Evolutionary conservation across 1,140 invertebrate genomes (phyloP), one percentile per base, ranked within the genome.

Genomic region (Eufriesea mexicana): DNA sequence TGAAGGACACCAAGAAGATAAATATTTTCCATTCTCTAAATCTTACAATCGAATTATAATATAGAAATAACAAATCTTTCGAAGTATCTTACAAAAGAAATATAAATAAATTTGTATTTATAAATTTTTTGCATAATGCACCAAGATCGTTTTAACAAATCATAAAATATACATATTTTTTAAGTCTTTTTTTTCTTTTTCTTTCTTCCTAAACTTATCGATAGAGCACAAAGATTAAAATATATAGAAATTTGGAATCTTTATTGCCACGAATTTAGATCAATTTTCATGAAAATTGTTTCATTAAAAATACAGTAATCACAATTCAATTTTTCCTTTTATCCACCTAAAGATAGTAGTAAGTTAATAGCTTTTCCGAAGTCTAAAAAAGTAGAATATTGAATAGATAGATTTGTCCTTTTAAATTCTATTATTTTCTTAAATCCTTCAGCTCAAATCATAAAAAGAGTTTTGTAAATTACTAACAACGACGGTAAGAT

Each of bases 401-500:
- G 2, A 62, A 70, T 55, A 28, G 9, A 35, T 64, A 5, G 1
- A 10, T n/a, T 59, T 18, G 10, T 35, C 2, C 9, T 5, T 7
- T 42, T 45, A 54, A 42, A 57, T 62, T n/a, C 59, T 59, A 8
- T 74, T 49, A 76, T 45, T 79, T 84, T 28, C 64, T 81, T 75
- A 85, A 9, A 78, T 84, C 83, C 76, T 86, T 90, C 87, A 91
- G 90, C 74, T 88, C 84, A 77, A 80, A 72, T 91, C 90, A 89
- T 84, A 61, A 89, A 51, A 84, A 84, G 79, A 75, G 66, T 89
- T 89, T 76, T 79, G 77, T 87, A 88, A 91, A 90, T 89, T 81
- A 66, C 89, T 91, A 92, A 91, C 88, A 91, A 92, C 85, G 75
- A 90, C 86, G 88, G 82, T 92, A 90, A 86, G 87, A 84, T 90